Percentiles rank a stretch among this genome's conserved stretches.
Conservation (phyloP, 2,113 vertebrate species). For the Macrotus californicus region DNA sequence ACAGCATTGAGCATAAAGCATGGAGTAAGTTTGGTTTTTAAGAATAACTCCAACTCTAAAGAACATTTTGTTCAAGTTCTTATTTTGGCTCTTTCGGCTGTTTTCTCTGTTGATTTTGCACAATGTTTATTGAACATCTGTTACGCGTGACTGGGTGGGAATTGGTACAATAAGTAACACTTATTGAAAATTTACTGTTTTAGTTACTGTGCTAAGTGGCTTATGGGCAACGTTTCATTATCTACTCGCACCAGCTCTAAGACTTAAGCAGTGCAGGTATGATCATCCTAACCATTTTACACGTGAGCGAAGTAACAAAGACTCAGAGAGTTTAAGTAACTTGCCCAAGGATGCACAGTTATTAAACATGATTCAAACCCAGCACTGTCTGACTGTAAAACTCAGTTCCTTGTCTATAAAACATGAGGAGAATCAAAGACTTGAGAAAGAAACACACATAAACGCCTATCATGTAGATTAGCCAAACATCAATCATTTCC, state of each 20-base stretch:
- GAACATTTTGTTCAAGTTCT: background rate
- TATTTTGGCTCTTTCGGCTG: background rate
- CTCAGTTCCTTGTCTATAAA: background rate
- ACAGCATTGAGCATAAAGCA: background rate
- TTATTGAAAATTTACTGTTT: background rate
- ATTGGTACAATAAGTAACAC: background rate
- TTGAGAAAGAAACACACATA: background rate
- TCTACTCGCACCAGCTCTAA: background rate
- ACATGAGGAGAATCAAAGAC: background rate
- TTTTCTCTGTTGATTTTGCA: constrained; percentile 6
- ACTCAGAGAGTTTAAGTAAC: background rate
- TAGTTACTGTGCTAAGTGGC: background rate
- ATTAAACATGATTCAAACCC: background rate
- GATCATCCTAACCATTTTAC: background rate
- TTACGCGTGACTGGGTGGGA: background rate
- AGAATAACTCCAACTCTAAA: background rate
- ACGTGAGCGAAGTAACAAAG: background rate
- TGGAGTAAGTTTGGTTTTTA: background rate
- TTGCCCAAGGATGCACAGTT: background rate
- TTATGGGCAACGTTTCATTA: background rate
- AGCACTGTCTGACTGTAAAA: background rate
- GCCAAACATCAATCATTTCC: background rate
- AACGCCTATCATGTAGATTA: background rate
- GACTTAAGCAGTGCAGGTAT: background rate
- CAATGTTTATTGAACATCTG: constrained; percentile 3